Evolutionary conservation across 1,140 invertebrate genomes (phyloP).

Genomic region (Arion vulgaris): DNA sequence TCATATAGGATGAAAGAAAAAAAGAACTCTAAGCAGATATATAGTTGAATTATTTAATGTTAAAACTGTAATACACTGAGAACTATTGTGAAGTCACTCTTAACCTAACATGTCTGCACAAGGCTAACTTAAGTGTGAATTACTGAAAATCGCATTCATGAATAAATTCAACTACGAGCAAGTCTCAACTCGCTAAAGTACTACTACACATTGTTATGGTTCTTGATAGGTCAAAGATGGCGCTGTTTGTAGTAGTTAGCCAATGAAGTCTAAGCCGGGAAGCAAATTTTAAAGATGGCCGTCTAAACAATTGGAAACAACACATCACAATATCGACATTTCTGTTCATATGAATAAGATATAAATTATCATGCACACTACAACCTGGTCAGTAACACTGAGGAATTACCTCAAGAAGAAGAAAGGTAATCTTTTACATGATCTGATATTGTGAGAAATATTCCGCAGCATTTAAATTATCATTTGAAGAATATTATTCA

Average conservation of each 20-base stretch:
- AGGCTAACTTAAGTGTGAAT: background rate
- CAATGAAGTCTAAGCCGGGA: slow-evolving; percentile 56
- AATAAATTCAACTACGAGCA: background rate
- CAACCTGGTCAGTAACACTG: background rate
- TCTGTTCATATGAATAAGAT: background rate
- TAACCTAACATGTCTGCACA: background rate
- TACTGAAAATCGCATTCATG: background rate
- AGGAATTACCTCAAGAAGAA: slow-evolving; percentile 14
- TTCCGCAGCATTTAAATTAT: background rate
- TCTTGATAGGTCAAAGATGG: background rate
- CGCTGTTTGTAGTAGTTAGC: slow-evolving; percentile 12
- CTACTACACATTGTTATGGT: background rate
- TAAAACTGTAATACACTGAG: too few relatives aligned
- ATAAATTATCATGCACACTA: background rate
- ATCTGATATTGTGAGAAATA: too few relatives aligned
- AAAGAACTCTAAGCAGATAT: too few relatives aligned
- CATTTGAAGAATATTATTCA: background rate
- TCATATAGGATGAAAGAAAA: too few relatives aligned
- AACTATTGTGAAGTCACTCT: too few relatives aligned
- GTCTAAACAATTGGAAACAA: slow-evolving; percentile 48
- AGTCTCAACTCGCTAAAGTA: background rate
- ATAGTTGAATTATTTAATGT: too few relatives aligned
- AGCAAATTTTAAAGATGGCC: slow-evolving; percentile 56
- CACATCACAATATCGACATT: slow-evolving; percentile 49
- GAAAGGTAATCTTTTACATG: background rate